Percentiles rank a stretch among this genome's conserved stretches.
Evolutionary conservation across 2,888 invertebrate species (phyloP).

Genomic region (Osmoderma eremita): DNA sequence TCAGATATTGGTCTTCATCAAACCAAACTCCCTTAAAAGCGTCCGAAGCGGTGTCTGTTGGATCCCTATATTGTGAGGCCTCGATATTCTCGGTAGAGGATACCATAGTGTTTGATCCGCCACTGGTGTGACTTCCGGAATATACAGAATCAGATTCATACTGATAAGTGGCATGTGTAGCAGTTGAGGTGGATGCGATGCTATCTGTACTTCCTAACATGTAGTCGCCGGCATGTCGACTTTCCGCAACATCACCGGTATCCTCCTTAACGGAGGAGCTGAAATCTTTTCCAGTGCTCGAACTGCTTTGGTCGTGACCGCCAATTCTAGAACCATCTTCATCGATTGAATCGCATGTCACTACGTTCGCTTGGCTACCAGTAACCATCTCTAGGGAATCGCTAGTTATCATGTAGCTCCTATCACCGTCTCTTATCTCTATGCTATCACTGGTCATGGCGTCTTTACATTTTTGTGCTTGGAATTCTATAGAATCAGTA

Average conservation of each 20-base stretch:
- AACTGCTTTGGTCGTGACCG: conserved; percentile 64
- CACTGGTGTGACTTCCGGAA: conserved; percentile 86
- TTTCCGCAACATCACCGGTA: conserved; percentile 45
- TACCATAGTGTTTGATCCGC: conserved; percentile 85
- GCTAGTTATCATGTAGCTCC: conserved; percentile 64
- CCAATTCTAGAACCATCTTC: conserved; percentile 61
- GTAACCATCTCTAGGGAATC: conserved; percentile 65
- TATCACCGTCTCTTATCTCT: conserved; percentile 62
- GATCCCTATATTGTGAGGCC: conserved; percentile 57
- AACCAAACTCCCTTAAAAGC: conserved; percentile 65
- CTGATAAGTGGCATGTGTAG: conserved; percentile 83
- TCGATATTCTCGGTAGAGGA: conserved; percentile 79
- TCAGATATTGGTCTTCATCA: conserved; percentile 61
- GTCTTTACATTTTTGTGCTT: conserved; percentile 59
- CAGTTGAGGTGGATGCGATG: conserved; percentile 80
- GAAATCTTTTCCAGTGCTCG: conserved; percentile 65
- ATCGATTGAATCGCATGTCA: conserved; percentile 64
- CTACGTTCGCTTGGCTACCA: conserved; percentile 54
- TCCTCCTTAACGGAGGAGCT: conserved; percentile 62
- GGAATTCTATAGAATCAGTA: conserved; percentile 68
- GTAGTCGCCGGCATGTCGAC: conserved; percentile 58
- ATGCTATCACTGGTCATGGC: conserved; percentile 69
- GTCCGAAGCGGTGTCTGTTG: conserved; percentile 59
- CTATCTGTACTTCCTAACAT: conserved; percentile 78
- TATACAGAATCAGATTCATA: conserved; percentile 86